These are phyloP conservation scores for Conops quadrifasciatus DNA, from an alignment of 2,888 invertebrate species.

Conservation along the genomic window DNA sequence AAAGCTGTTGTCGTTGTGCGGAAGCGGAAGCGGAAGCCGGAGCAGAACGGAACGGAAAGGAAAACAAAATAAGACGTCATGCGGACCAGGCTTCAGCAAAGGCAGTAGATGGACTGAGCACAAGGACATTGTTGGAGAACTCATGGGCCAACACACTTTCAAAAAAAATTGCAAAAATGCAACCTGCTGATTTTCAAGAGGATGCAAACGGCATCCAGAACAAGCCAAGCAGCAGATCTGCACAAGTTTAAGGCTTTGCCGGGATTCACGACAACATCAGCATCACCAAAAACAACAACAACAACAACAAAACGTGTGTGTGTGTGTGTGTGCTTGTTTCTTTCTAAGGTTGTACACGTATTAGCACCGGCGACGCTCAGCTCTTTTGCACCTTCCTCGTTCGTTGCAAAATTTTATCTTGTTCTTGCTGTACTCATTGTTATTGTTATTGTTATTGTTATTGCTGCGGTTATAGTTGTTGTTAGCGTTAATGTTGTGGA, in stretches of 20 bases:
- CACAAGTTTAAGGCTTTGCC: neutral
- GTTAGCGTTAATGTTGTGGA: neutral
- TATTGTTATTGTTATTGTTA: neutral
- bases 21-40: slow-evolving; percentile 20
- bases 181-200: neutral
- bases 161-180: too few species aligned
- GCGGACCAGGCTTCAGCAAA: neutral
- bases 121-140: too few species aligned
- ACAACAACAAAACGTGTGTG: neutral
- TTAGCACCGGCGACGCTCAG: neutral
- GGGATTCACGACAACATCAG: neutral
- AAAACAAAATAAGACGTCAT: slow-evolving; percentile 6
- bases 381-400: neutral
- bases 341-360: slow-evolving; percentile 4
- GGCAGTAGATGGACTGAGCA: too few species aligned
- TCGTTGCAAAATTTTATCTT: neutral
- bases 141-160: too few species aligned
- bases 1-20: slow-evolving; percentile 1
- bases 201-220: neutral
- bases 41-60: slow-evolving; percentile 31
- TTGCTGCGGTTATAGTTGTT: neutral
- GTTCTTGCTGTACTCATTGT: neutral
- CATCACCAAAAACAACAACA: neutral
- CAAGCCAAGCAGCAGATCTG: neutral
- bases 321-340: neutral